Evolutionary conservation across 2,113 vertebrate genomes (phyloP), one percentile per base, ranked within the genome.

Genomic region (Carassius carassius): DNA sequence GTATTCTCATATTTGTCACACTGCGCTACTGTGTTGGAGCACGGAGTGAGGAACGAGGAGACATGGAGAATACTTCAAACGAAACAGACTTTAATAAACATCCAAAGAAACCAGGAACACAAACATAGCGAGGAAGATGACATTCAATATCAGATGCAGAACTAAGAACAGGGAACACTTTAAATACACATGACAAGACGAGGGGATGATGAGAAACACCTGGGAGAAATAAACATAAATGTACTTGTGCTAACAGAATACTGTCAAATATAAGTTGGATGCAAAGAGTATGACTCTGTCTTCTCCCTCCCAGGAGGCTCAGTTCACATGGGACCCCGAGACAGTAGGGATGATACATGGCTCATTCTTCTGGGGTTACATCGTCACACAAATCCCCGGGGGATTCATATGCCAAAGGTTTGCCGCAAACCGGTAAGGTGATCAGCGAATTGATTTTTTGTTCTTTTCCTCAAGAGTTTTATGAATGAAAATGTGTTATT

Each of bases 341-440:
- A 98, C 96, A 1, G 97, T 98, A 51, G 97, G 97, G 74, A 96
- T 98, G 95, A 98, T 98, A 80, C 97, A 98, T 1, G 97, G 97
- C 80, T 98, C 97, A 80, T 98, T 98, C 91, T 98, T 98, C 93
- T 98, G 97, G 97, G 97, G 97, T 78, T 98, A 98, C 90, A 98
- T 98, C 19, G 96, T 98, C 86, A 97, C 96, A 37, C 97, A 97
- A 90, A 98, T 98, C 90, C 96, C 97, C 0, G 96, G 97, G 60
- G 97, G 97, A 49, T 98, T 97, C 92, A 98, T 98, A 90, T 95
- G 96, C 91, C 96, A 96, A 90, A 97, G 95, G 90, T 98, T 98
- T 91, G 97, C 97, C 85, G 97, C 97, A 88, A 98, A 97, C 92
- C 96, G 96, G 97, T 98, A 87, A 89, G 47, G 51, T 1, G 69